Base-by-base conservation (phyloP, 2,113 vertebrate species). In the Ornithorhynchus anatinus region DNA sequence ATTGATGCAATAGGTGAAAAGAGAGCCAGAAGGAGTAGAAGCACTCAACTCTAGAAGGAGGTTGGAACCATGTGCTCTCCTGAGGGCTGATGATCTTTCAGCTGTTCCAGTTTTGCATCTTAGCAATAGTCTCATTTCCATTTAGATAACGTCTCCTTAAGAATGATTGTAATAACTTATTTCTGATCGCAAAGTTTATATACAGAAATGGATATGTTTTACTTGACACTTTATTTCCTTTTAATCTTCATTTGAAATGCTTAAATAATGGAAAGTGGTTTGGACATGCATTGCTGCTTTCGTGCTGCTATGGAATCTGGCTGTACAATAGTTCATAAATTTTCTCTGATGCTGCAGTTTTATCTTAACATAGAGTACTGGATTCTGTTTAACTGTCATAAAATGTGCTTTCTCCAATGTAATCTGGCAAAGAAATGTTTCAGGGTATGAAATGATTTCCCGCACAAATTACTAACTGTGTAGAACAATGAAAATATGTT, bases 41-140 rank as follows among this genome's bases (percentile, higher is more conserved):
- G 6, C 14, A 17, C 25, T 17, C 5, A 1, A 38, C 11, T 2
- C n/a, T 4, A 25, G 31, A 19, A 37, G 29, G 11, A 5, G 1
- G 0, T 7, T 25, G 3, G 8, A 7, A 9, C 7, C 53, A 33
- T 33, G n/a, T 4, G 1, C n/a, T 17, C 13, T 2, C 3, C 6
- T 2, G 4, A 22, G 36, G 19, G 31, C 5, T 5, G 5, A 6
- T 2, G 12, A 10, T 3, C 2, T 1, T 1, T 1, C 35, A 25
- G 4, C 9, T 14, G 9, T 10, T 38, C 17, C 19, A 27, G 19
- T 12, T 33, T 43, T 59, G 31, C 48, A 17, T 1, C 13, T 31
- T 44, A 33, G 1, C 5, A 6, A 9, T 10, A 16, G 8, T 10
- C n/a, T 39, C 16, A 2, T 22, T 32, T 32, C 8, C 5, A 16